Percentiles rank a stretch among this genome's conserved stretches.
These are phyloP conservation scores for Echinarachnius parma DNA, from an alignment of 53 echinoderm and acorn worm genomes.

Conservation along the genomic window DNA sequence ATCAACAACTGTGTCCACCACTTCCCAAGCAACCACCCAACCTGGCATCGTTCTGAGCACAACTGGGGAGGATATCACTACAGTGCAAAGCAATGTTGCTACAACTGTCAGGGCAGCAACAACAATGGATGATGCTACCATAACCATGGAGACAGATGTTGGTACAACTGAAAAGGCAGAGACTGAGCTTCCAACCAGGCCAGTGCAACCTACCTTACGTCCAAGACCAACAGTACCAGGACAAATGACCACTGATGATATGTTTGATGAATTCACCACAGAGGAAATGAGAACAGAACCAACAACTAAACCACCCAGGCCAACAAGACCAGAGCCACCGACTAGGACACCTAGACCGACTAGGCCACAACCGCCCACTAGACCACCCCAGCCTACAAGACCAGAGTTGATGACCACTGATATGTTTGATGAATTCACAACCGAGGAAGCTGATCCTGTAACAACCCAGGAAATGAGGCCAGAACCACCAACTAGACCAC, in stretches of 20 bases:
- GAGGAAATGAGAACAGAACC: not conserved
- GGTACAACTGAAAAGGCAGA: conserved; percentile 1
- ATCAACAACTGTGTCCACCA: no score
- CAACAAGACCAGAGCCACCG: conserved; percentile 3
- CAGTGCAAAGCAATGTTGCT: conserved; percentile 1
- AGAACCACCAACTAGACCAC: not conserved
- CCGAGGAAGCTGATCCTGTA: not conserved
- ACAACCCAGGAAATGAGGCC: not conserved
- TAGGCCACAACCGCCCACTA: not conserved
- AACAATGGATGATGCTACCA: not conserved
- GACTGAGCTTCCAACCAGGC: no score
- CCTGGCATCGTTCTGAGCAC: no score
- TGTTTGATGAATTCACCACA: not conserved
- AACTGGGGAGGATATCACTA: not conserved
- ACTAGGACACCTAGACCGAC: not conserved
- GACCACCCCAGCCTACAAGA: not conserved
- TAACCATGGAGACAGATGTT: not conserved
- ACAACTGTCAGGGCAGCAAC: conserved; percentile 22
- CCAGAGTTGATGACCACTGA: not conserved
- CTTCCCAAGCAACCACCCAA: no score
- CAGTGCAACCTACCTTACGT: not conserved
- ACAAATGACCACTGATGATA: not conserved
- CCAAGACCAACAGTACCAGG: not conserved
- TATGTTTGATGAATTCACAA: not conserved
- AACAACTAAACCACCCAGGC: not conserved